These are phyloP conservation scores for Ormyrus nitidulus DNA, from an alignment of 2,888 invertebrate genomes.

Conservation along the genomic window DNA sequence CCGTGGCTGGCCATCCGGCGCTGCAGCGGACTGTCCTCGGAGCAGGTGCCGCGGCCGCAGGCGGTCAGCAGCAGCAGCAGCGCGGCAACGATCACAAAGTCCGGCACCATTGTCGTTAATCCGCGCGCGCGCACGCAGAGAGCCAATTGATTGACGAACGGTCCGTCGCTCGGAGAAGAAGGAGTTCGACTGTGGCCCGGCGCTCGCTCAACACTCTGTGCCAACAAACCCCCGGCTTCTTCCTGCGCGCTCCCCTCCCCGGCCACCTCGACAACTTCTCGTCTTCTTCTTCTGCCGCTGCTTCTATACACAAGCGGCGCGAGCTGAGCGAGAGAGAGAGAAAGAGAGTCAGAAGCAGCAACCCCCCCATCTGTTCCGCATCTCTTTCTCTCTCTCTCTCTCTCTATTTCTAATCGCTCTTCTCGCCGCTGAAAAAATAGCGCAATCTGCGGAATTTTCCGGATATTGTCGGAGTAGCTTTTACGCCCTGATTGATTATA, in stretches of 20 bases:
- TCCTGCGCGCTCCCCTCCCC: slow-evolving; percentile 9
- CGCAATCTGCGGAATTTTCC: too few species aligned
- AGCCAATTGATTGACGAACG: slow-evolving; percentile 43
- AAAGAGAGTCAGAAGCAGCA: not conserved
- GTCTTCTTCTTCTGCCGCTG: slow-evolving; percentile 20
- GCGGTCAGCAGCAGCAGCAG: slow-evolving; percentile 44
- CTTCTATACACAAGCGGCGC: slow-evolving; percentile 27
- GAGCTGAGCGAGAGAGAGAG: not conserved
- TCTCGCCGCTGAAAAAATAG: too few species aligned
- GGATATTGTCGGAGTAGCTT: too few species aligned
- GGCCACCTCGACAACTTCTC: not conserved
- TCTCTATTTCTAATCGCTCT: too few species aligned
- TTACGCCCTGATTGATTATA: too few species aligned
- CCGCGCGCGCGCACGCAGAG: slow-evolving; percentile 37
- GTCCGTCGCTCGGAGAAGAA: slow-evolving; percentile 67
- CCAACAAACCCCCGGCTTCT: slow-evolving; percentile 49
- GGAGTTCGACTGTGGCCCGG: slow-evolving; percentile 67
- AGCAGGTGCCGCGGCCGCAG: slow-evolving; percentile 12
- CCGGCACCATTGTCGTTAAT: too few species aligned
- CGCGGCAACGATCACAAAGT: not conserved
- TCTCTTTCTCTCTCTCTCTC: too few species aligned
- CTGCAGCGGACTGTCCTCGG: slow-evolving; percentile 54
- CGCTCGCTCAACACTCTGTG: slow-evolving; percentile 31
- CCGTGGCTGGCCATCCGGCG: slow-evolving; percentile 51
- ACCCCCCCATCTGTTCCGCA: not conserved